phyloP scores from a whole-genome alignment of 2,888 invertebrate genomes.

The Hartigia nigra region DNA sequence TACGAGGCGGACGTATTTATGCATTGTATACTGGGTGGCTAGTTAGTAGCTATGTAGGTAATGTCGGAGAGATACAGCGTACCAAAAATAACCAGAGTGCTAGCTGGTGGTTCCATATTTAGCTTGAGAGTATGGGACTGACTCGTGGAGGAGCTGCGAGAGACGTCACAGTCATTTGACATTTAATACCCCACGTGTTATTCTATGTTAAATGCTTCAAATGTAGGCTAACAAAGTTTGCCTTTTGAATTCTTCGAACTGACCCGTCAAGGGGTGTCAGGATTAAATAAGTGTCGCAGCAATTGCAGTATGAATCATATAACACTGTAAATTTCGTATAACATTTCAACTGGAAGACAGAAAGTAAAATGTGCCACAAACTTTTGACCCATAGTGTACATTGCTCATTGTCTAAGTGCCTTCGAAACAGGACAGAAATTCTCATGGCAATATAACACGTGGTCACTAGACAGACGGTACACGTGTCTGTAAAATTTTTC shows the following conservation, averaged over 20 bases:
- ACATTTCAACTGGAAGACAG: neutral
- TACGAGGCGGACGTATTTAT: neutral
- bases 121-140: constrained; percentile 39
- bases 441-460: neutral
- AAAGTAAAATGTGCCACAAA: neutral
- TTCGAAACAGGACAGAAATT: neutral
- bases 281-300: no score
- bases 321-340: neutral
- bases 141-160: constrained; percentile 18
- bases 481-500: neutral
- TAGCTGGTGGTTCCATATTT: constrained; percentile 49
- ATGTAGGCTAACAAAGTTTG: neutral
- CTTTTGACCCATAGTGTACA: neutral
- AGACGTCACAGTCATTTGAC: constrained; percentile 34
- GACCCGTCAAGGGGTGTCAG: neutral
- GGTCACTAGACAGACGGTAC: neutral
- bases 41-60: constrained; percentile 17
- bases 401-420: neutral
- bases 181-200: constrained; percentile 40
- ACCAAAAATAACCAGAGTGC: constrained; percentile 44
- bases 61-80: constrained; percentile 34
- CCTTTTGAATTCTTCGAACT: neutral
- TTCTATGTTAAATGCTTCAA: neutral
- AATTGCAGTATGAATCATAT: neutral
- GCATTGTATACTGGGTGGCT: constrained; percentile 15